Evolutionary conservation across 2,113 vertebrate species (phyloP).

Genomic region (Pluvialis apricaria): DNA sequence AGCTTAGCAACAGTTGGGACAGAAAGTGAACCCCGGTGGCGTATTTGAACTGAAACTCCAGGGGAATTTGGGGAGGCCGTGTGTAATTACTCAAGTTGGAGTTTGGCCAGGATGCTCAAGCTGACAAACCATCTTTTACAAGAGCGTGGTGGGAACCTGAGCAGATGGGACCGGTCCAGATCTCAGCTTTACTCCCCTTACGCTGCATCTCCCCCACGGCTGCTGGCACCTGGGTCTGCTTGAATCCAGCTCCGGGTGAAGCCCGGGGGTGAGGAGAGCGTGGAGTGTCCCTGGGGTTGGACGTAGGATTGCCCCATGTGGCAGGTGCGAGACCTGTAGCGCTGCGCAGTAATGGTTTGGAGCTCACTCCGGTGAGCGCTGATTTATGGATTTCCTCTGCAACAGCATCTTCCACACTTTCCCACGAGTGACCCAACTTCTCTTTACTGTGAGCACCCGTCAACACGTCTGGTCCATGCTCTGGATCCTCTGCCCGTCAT

Average conservation of each 20-base stretch:
- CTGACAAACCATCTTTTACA: neutral
- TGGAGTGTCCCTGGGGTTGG: neutral
- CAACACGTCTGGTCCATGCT: rapidly evolving
- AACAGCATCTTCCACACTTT: neutral
- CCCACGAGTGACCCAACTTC: neutral
- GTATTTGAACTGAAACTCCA: neutral
- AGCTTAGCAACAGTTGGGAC: neutral
- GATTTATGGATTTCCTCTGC: neutral
- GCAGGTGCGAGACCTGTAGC: neutral
- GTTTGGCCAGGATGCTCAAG: neutral
- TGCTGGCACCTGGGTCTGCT: neutral
- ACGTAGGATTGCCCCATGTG: rapidly evolving
- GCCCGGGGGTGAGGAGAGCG: neutral
- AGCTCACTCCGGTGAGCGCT: neutral
- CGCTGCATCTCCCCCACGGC: rapidly evolving
- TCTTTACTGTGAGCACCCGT: neutral
- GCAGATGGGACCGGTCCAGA: neutral
- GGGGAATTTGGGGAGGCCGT: neutral
- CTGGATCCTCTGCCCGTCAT: rapidly evolving
- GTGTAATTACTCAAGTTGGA: neutral
- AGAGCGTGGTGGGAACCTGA: neutral
- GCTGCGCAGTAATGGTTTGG: neutral
- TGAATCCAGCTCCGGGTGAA: neutral
- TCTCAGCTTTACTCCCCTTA: neutral
- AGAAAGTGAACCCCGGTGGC: neutral